These are phyloP conservation scores for Odontamblyopus lacepedii DNA, from an alignment of 2,797 vertebrate species.

Conservation along the genomic window DNA sequence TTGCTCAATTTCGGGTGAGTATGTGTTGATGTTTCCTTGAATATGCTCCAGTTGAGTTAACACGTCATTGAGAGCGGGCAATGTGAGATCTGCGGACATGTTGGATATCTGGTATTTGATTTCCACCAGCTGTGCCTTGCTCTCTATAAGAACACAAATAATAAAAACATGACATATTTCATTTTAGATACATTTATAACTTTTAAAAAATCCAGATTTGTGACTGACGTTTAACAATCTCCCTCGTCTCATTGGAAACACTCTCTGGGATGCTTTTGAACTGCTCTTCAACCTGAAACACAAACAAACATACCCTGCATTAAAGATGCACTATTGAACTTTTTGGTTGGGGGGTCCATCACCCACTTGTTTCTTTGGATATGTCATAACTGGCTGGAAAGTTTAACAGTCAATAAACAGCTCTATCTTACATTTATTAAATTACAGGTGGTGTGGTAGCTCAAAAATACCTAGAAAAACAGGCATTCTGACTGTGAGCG, in stretches of 20 bases:
- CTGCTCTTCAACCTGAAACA: constrained; percentile 58
- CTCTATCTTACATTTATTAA: too few species aligned
- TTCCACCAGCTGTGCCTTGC: constrained; percentile 50
- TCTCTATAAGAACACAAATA: constrained; percentile 57
- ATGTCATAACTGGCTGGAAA: too few species aligned
- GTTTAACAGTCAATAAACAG: too few species aligned
- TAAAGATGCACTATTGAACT: not conserved
- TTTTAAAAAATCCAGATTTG: not conserved
- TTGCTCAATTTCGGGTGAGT: not conserved
- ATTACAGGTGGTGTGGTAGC: too few species aligned
- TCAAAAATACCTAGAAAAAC: too few species aligned
- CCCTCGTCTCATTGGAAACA: constrained; percentile 69
- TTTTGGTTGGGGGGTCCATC: too few species aligned
- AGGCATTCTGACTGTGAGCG: too few species aligned
- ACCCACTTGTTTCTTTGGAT: too few species aligned
- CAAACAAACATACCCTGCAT: constrained; percentile 2
- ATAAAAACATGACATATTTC: not conserved
- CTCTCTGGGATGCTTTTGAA: constrained; percentile 57
- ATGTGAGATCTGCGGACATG: constrained; percentile 28
- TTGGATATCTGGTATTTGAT: constrained; percentile 62
- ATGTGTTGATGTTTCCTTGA: fast-evolving
- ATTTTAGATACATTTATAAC: not conserved
- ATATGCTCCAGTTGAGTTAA: not conserved
- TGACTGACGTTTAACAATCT: constrained; percentile 74
- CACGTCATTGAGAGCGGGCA: constrained; percentile 23